A percentile compares a stretch with the other conserved stretches of the same genome.
phyloP scores from a whole-genome alignment of 2,888 invertebrate species.

The Andrena praecox region DNA sequence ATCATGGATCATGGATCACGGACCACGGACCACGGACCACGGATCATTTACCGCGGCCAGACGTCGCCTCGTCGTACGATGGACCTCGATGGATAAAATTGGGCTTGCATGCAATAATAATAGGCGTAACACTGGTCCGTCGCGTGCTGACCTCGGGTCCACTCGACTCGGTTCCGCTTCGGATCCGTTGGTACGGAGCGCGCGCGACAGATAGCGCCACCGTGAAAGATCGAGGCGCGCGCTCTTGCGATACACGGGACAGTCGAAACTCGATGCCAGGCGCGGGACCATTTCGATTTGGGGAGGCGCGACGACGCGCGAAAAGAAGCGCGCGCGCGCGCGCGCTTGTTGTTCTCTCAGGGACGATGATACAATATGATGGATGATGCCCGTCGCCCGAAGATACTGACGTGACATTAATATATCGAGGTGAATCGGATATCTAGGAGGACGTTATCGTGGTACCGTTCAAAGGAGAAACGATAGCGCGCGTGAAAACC shows the following conservation, averaged over 20 bases:
- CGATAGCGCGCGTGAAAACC: slow-evolving; percentile 39
- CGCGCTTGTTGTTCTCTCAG: slow-evolving; percentile 11
- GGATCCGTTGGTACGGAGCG: background rate
- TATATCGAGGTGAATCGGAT: slow-evolving; percentile 43
- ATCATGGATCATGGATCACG: background rate
- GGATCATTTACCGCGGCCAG: background rate
- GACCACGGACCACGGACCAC: background rate
- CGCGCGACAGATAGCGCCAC: slow-evolving; percentile 42
- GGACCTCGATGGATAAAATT: slow-evolving; percentile 14
- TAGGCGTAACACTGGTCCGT: no score
- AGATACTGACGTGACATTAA: background rate
- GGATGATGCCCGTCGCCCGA: background rate
- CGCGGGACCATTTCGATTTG: slow-evolving; percentile 6
- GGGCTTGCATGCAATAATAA: background rate
- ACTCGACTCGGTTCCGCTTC: background rate
- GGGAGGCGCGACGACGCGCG: background rate
- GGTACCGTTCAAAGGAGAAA: slow-evolving; percentile 46
- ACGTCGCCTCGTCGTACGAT: background rate
- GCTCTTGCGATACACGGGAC: background rate
- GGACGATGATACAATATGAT: slow-evolving; percentile 7
- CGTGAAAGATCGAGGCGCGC: background rate
- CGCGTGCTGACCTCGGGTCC: no score
- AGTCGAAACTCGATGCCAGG: background rate
- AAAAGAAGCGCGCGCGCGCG: background rate
- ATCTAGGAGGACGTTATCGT: slow-evolving; percentile 20